phyloP scores from a whole-genome alignment of 2,113 vertebrate species.

The Osmerus mordax region DNA sequence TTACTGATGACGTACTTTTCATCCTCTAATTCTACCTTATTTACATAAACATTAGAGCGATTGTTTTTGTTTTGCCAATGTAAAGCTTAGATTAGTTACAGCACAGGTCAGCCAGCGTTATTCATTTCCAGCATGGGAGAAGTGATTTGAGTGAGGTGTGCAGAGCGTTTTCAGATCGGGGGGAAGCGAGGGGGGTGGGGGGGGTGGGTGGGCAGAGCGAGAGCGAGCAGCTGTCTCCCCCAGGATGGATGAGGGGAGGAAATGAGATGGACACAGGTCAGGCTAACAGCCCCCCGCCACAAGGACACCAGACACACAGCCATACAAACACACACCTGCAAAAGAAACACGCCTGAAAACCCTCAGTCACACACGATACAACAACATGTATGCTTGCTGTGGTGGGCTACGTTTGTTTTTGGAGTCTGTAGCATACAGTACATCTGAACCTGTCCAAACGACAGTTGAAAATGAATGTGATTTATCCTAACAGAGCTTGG shows the following conservation, averaged over 20 bases:
- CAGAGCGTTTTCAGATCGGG: not conserved
- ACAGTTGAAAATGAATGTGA: constrained; percentile 44
- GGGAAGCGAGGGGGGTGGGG: not conserved
- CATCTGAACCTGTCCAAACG: too few relatives aligned
- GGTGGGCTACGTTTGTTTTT: not conserved
- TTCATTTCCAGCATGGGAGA: constrained; percentile 36
- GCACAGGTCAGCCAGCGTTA: too few relatives aligned
- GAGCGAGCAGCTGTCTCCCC: constrained; percentile 45
- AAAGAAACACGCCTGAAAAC: not conserved
- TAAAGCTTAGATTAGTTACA: too few relatives aligned
- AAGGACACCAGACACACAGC: constrained; percentile 25
- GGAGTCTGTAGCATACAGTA: too few relatives aligned
- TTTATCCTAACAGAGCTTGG: constrained; percentile 40
- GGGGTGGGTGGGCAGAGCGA: not conserved
- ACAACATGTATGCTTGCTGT: not conserved
- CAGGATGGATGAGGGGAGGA: constrained; percentile 64
- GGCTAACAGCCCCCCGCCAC: constrained; percentile 27
- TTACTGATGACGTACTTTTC: not conserved
- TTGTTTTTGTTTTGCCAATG: not conserved
- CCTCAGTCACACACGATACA: not conserved
- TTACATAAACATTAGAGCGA: not conserved
- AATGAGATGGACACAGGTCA: constrained; percentile 52
- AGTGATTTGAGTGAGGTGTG: constrained; percentile 51
- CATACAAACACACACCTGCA: constrained; percentile 18
- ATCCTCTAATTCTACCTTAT: not conserved